Conservation (phyloP, 2,888 invertebrate genomes). For the Orthosia incerta region DNA sequence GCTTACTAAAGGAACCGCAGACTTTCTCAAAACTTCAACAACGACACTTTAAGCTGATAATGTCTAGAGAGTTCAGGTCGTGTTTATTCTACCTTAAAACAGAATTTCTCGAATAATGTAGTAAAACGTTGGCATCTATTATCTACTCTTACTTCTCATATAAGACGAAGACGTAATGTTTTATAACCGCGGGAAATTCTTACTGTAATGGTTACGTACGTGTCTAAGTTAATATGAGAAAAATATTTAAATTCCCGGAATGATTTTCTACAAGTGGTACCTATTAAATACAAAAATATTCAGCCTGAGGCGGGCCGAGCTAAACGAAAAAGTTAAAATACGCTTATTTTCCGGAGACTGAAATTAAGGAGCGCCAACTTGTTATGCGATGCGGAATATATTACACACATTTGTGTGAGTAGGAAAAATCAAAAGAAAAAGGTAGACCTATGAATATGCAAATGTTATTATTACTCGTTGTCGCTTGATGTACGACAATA, state of each 20-base stretch:
- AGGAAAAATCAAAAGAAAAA: conserved; percentile 43
- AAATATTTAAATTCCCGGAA: neutral
- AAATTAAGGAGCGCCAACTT: conserved; percentile 10
- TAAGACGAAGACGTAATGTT: conserved; percentile 36
- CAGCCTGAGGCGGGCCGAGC: neutral
- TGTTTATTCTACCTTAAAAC: conserved; percentile 30
- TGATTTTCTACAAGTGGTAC: conserved; percentile 12
- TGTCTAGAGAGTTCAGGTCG: conserved; percentile 20
- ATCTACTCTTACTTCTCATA: conserved; percentile 10
- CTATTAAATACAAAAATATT: conserved; percentile 10
- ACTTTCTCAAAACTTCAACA: conserved; percentile 42
- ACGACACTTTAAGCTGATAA: conserved; percentile 32
- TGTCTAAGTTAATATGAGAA: conserved; percentile 1
- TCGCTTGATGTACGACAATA: conserved; percentile 72
- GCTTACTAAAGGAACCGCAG: conserved; percentile 39
- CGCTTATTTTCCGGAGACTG: conserved; percentile 19
- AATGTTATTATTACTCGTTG: conserved; percentile 72
- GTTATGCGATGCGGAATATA: conserved; percentile 32
- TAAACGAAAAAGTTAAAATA: conserved; percentile 29
- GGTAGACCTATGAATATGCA: conserved; percentile 65
- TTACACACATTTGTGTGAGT: conserved; percentile 28
- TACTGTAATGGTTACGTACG: conserved; percentile 3
- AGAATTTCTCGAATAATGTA: conserved; percentile 4
- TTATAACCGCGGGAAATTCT: conserved; percentile 32
- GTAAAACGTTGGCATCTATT: conserved; percentile 25